Conservation (phyloP, 92 coral and sea anemone genomes). For the Muricea muricata region DNA sequence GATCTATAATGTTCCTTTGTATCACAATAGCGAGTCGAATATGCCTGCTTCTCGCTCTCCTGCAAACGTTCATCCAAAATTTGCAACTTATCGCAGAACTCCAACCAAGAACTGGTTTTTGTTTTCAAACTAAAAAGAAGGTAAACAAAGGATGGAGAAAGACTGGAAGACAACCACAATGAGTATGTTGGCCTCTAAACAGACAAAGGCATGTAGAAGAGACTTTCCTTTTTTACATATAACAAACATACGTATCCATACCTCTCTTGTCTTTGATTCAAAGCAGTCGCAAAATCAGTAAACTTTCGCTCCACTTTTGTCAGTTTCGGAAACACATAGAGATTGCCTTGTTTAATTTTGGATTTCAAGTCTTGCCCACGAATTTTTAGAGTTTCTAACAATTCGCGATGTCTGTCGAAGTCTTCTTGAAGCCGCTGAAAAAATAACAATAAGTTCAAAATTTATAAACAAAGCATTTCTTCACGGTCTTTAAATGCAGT, state of each 20-base stretch:
- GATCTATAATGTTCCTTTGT: constrained; percentile 36
- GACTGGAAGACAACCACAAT: no score
- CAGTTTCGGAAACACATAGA: constrained; percentile 32
- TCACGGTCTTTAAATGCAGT: no score
- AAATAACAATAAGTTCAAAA: not conserved
- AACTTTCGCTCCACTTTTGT: constrained; percentile 27
- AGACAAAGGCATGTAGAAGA: no score
- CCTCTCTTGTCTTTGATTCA: constrained; percentile 28
- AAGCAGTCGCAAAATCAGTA: constrained; percentile 11
- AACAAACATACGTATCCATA: no score
- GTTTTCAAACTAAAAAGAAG: not conserved
- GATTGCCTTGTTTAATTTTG: constrained; percentile 58
- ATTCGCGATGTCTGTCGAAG: constrained; percentile 5
- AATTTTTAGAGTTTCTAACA: constrained; percentile 48
- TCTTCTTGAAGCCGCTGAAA: constrained; percentile 28
- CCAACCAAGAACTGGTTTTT: constrained; percentile 33
- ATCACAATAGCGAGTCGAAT: constrained; percentile 26
- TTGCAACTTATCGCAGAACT: constrained; percentile 35
- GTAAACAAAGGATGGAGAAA: not conserved
- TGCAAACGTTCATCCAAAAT: constrained; percentile 19
- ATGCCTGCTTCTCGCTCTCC: constrained; percentile 7
- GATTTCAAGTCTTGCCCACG: constrained; percentile 69
- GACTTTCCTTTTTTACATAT: no score
- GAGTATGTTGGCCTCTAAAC: no score
- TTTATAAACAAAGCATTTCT: no score